phyloP scores from a whole-genome alignment of 2,113 vertebrate species.

The Platysternon megacephalum region DNA sequence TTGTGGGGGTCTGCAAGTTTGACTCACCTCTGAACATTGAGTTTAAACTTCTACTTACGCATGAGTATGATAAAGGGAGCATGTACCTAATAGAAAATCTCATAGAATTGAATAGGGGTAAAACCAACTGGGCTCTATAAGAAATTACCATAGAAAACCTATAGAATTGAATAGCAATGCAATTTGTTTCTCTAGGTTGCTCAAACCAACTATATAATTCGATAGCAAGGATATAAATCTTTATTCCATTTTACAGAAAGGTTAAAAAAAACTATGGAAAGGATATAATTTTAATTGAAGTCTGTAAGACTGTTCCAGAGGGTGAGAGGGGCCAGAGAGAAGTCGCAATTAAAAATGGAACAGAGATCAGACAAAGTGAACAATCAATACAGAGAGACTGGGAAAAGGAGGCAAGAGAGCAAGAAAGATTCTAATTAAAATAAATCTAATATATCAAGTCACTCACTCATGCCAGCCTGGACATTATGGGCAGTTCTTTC shows the following conservation, averaged over 20 bases:
- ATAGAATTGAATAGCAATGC: not conserved
- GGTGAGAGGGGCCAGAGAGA: not conserved
- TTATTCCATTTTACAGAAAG: not conserved
- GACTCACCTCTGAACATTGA: not conserved
- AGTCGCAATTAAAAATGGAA: rapidly evolving
- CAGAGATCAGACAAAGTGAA: not conserved
- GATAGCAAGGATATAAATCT: not conserved
- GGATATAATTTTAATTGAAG: not conserved
- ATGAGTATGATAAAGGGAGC: not conserved
- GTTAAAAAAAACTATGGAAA: not conserved
- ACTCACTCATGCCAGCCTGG: not conserved
- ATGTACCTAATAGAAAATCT: not conserved
- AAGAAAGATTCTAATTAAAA: not conserved
- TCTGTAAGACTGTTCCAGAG: not conserved
- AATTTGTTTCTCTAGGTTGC: rapidly evolving
- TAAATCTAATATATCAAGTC: not conserved
- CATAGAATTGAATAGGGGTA: not conserved
- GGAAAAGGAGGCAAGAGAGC: not conserved
- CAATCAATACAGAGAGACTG: not conserved
- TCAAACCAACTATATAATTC: not conserved
- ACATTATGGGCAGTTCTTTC: not conserved
- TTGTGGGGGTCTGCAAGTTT: not conserved
- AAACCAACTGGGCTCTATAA: not conserved
- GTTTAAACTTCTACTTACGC: not conserved
- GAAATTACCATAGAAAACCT: not conserved